phyloP scores from a whole-genome alignment of 2,888 invertebrate genomes.

The Sericinus montela region DNA sequence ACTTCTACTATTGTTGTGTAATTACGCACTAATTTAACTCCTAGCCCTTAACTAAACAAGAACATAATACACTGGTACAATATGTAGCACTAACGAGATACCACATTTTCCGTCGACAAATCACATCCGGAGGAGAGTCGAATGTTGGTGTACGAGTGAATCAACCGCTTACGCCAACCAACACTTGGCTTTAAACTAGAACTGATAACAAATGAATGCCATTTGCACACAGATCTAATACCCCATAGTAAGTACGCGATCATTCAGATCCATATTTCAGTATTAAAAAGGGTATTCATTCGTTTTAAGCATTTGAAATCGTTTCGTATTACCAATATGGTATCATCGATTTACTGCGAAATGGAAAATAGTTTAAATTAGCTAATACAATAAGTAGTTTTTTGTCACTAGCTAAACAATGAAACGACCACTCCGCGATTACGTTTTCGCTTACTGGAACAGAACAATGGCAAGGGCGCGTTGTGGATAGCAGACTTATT shows the following conservation, averaged over 20 bases:
- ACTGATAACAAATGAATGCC: conserved; percentile 53
- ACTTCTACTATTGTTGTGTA: conserved; percentile 18
- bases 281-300: no score
- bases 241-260: conserved; percentile 13
- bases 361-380: not conserved
- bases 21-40: conserved; percentile 26
- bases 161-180: conserved; percentile 60
- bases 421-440: conserved; percentile 59
- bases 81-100: conserved; percentile 57
- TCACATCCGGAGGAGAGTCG: conserved; percentile 71
- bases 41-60: conserved; percentile 49
- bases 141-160: conserved; percentile 56
- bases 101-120: conserved; percentile 75
- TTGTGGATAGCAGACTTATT: conserved; percentile 56
- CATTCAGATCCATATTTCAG: not conserved
- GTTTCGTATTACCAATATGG: conserved; percentile 39
- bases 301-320: conserved; percentile 29
- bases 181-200: conserved; percentile 41
- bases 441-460: conserved; percentile 64
- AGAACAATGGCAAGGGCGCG: conserved; percentile 60
- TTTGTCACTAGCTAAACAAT: conserved; percentile 28
- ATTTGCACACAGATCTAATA: conserved; percentile 31
- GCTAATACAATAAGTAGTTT: not conserved
- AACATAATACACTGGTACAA: conserved; percentile 68
- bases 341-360: conserved; percentile 19